Base-by-base conservation (phyloP, 2,797 vertebrate genomes). In the Lagocephalus sceleratus region DNA sequence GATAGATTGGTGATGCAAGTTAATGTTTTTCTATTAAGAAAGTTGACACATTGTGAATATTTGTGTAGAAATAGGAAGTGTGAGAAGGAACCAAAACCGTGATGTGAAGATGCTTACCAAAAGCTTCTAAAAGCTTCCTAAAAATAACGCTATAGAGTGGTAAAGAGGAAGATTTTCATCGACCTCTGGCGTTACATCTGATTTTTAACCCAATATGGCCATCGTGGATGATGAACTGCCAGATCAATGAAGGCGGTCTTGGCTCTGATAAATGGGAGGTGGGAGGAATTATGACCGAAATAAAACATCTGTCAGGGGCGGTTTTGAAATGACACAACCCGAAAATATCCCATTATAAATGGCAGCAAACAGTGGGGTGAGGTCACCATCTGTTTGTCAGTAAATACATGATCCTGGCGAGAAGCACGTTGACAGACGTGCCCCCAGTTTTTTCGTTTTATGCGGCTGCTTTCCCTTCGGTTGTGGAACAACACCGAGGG, bases 351-450 rank as follows among this genome's bases (percentile, higher is more conserved):
- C 11, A 6, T 21, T 8, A 29, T 22, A 5, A 19, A 26, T 16
- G 58, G 25, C 53, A 3, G 12, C 2, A 14, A 35, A 6, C 32
- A 19, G 40, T 41, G 40, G 16, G 40, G 40, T 38, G 3, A 43
- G 54, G 47, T 52, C 47, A 49, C 22, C 46, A 25, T 26, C 60
- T 19, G 44, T 9, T 47, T 39, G 41, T 39, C 23, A 29, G 32
- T 25, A 25, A 40, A 5, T 16, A 22, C n/a, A 6, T 5, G 49
- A 57, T 39, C 16, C 5, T 16, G n/a, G 49, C 54, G 20, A 23
- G 16, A 11, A 22, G 40, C 58, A n/a, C 20, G 75, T 5, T 72
- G 76, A 79, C 76, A 70, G 78, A 77, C 45, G 20, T 44, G 51
- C 47, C 56, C 53, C 69, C 55, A n/a, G 64, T 48, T 66, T 29